Evolutionary conservation across 2,888 invertebrate species (phyloP).

Genomic region (Lordiphosa andalusiaca): DNA sequence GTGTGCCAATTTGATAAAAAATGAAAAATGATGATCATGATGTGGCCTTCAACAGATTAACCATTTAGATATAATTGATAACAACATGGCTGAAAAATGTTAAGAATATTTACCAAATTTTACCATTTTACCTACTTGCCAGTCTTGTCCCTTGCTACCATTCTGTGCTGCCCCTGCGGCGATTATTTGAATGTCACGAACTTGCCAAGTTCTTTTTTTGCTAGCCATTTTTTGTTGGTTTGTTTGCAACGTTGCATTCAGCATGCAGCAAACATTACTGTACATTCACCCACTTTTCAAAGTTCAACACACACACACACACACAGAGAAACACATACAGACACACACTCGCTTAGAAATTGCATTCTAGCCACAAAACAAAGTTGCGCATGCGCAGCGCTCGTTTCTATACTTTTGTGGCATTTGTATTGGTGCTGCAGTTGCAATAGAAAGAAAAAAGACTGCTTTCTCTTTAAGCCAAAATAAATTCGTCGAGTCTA

Average conservation of each 20-base stretch:
- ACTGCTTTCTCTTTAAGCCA: constrained; percentile 73
- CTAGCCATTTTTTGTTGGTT: constrained; percentile 13
- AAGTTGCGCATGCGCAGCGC: constrained; percentile 63
- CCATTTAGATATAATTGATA: constrained; percentile 12
- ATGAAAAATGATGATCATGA: constrained; percentile 28
- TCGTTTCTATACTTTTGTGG: constrained; percentile 18
- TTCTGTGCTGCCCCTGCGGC: no score
- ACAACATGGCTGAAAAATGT: neutral
- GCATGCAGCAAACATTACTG: constrained; percentile 79
- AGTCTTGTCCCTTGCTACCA: no score
- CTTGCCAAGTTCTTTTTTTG: constrained; percentile 52
- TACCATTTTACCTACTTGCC: no score
- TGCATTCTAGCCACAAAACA: constrained; percentile 58
- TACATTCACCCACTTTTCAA: constrained; percentile 80
- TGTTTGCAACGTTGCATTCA: constrained; percentile 36
- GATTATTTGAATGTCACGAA: constrained; percentile 60
- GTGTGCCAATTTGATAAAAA: constrained; percentile 61
- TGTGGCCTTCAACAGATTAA: constrained; percentile 55
- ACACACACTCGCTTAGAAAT: constrained; percentile 43
- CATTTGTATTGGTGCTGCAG: constrained; percentile 46
- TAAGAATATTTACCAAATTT: no score
- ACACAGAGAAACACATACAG: constrained; percentile 33
- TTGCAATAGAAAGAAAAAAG: constrained; percentile 52
- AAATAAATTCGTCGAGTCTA: constrained; percentile 57
- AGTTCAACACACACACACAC: constrained; percentile 64